Evolutionary conservation across 2,797 vertebrate genomes (phyloP).

Genomic region (Balearica regulorum): DNA sequence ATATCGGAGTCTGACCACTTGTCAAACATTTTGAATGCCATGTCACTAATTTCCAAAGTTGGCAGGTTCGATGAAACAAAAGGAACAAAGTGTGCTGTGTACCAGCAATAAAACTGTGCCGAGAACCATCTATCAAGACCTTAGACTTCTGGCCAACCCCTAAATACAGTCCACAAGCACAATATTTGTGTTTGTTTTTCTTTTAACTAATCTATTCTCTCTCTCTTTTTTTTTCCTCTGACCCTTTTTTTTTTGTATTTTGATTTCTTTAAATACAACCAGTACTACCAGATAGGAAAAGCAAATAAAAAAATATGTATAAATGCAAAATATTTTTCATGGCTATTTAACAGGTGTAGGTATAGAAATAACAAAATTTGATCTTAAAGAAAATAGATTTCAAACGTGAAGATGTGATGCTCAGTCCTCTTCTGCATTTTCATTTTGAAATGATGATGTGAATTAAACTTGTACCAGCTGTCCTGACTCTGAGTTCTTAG

Average conservation of each 20-base stretch:
- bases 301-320: neutral
- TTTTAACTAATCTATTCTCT: neutral
- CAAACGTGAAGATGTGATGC: neutral
- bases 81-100: conserved; percentile 39
- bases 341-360: neutral
- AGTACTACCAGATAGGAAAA: neutral
- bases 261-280: neutral
- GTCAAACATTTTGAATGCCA: conserved; percentile 35
- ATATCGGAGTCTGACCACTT: conserved; percentile 16
- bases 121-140: conserved; percentile 1
- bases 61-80: conserved; percentile 46
- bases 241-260: neutral
- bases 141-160: neutral
- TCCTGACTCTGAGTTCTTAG: neutral
- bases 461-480: conserved; percentile 41
- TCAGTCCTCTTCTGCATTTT: neutral
- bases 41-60: conserved; percentile 51
- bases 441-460: conserved; percentile 18
- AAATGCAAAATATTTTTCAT: neutral
- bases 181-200: neutral
- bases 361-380: neutral
- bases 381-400: neutral
- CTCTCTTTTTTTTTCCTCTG: neutral
- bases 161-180: neutral
- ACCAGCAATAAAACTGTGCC: neutral